Conservation (phyloP, 2,888 invertebrate species). For the Drosophila fungiperda region DNA sequence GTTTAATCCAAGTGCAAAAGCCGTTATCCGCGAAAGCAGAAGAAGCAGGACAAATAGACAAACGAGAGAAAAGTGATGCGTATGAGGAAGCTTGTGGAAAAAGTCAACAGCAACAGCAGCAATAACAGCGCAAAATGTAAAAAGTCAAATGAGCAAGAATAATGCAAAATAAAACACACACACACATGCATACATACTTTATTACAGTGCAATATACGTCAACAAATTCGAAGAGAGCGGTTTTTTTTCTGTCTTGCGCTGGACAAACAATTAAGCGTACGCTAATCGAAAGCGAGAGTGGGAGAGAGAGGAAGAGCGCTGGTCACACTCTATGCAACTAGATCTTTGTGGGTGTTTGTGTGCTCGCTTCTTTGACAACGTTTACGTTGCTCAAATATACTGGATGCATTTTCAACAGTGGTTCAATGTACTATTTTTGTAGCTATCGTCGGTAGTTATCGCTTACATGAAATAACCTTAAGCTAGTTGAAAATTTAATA, state of each 20-base stretch:
- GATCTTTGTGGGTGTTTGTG: background rate
- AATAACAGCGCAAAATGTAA: slow-evolving; percentile 26
- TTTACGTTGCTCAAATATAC: background rate
- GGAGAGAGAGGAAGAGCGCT: background rate
- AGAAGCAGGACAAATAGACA: slow-evolving; percentile 10
- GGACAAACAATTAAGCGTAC: background rate
- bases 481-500: background rate
- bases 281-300: background rate
- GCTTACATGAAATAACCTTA: background rate
- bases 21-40: slow-evolving; percentile 16
- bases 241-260: slow-evolving; percentile 18
- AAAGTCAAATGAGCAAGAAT: slow-evolving; percentile 13
- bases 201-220: slow-evolving; percentile 23
- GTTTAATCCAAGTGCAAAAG: slow-evolving; percentile 13
- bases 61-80: slow-evolving; percentile 21
- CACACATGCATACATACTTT: background rate
- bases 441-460: background rate
- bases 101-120: background rate
- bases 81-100: slow-evolving; percentile 50
- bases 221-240: slow-evolving; percentile 45
- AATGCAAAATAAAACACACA: background rate
- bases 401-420: background rate
- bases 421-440: background rate
- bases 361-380: background rate
- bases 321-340: background rate